Base-by-base conservation (phyloP, 64 coral and sea anemone genomes). In the Dendronephthya gigantea region DNA sequence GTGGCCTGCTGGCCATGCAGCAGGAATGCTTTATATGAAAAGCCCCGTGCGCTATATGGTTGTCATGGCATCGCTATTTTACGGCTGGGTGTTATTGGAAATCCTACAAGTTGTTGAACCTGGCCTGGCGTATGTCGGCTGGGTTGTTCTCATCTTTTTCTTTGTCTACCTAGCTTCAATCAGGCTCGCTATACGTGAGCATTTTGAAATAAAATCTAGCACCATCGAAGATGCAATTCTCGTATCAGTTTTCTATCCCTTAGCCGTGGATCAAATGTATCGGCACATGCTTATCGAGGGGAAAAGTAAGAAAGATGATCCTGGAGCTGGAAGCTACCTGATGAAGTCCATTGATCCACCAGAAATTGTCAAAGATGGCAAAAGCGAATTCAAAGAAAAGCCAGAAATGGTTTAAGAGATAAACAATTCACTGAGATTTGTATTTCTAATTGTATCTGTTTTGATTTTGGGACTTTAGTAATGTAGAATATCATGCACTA, bases 11-110 rank as follows among this genome's bases (percentile, higher is more conserved):
- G 87, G 87, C 17, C 70, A 81, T 47, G 91, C 87, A 25, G 86
- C 83, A 34, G 83, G 50, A 28, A 66, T 85, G 50, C 3, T 89
- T 19, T 37, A 81, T 10, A 51, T 39, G 2, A 48, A 6, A 31
- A 81, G 52, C 0, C 69, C 82, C 22, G 58, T 36, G 34, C 72
- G 29, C 14, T 35, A 87, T 19, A 92, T 92, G 91, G 30, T 92
- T 27, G 62, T 82, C 41, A 23, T 92, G 8, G 91, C 91, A 0
- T 9, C 88, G 40, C 83, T 87, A 0, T 92, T 92, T 40, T 92
- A 92, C 43, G 38, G 11, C 5, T 89, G 83, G 68, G 82, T 86
- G 6, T 14, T 62, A 3, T n/a, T 89, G 19, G 48, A 85, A 30
- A 76, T 35, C 14, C 12, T 85, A 32, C 68, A 84, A 48, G 27